Percentiles rank a stretch among this genome's conserved stretches.
Conservation (phyloP, 2,888 invertebrate species). For the Lasius platythorax region DNA sequence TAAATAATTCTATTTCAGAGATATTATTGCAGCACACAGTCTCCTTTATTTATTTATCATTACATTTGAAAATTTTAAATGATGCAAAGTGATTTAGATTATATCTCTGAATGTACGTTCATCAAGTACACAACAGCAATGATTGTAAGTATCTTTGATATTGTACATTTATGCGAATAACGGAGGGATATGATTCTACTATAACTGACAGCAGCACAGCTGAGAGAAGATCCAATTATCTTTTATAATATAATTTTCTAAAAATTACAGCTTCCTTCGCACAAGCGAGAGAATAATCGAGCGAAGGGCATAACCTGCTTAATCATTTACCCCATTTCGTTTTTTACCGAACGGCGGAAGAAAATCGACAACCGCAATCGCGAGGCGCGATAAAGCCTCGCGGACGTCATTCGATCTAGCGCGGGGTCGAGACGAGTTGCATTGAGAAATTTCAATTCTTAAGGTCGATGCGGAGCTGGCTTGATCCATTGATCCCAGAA, state of each 20-base stretch:
- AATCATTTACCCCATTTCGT: slow-evolving; percentile 13
- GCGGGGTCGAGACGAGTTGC: slow-evolving; percentile 64
- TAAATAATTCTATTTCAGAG: not conserved
- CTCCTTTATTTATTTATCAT: not conserved
- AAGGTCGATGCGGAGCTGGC: slow-evolving; percentile 33
- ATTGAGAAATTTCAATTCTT: slow-evolving; percentile 76
- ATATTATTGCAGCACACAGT: not conserved
- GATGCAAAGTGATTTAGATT: not conserved
- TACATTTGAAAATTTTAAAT: not conserved
- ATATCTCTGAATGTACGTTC: not conserved
- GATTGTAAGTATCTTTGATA: not conserved
- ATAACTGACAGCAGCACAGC: not conserved
- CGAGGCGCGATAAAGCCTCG: slow-evolving; percentile 65
- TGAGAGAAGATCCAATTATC: not conserved
- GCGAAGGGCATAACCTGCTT: not conserved
- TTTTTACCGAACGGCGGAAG: slow-evolving; percentile 13
- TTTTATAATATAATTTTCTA: not conserved
- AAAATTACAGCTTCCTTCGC: not conserved
- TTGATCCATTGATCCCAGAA: slow-evolving; percentile 68
- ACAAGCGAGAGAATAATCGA: not conserved
- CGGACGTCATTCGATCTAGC: slow-evolving; percentile 66
- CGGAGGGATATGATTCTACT: not conserved
- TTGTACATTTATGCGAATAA: not conserved
- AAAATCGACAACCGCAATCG: slow-evolving; percentile 34
- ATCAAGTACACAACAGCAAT: not conserved